Percentiles rank a stretch among this genome's conserved stretches.
Conservation (phyloP, 37 sponge, comb jelly and placozoan genomes). For the Axinella damicornis region DNA sequence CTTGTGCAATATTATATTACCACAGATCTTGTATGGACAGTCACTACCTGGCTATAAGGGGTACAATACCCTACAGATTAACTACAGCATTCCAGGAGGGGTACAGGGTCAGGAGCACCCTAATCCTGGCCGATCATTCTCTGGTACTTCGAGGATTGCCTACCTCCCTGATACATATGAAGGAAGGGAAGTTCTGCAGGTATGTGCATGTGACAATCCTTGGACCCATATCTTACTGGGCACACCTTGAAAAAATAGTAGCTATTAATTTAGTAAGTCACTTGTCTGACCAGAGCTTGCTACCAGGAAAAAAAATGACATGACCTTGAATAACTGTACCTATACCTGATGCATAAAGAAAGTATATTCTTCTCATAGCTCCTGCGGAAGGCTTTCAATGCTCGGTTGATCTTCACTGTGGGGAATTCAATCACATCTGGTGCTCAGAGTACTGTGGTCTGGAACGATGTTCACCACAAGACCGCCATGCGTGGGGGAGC, state of each 20-base stretch:
- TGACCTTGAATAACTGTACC: too few relatives aligned
- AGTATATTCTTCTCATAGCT: slow-evolving; percentile 19
- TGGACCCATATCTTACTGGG: not conserved
- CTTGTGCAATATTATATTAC: not conserved
- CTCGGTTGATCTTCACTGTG: slow-evolving; percentile 59
- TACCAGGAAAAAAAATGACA: too few relatives aligned
- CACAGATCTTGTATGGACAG: not conserved
- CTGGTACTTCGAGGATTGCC: slow-evolving; percentile 60
- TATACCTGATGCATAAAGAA: too few relatives aligned
- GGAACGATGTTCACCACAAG: slow-evolving; percentile 78
- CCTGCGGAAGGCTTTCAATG: slow-evolving; percentile 59
- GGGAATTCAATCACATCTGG: slow-evolving; percentile 61
- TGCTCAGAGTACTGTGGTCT: slow-evolving; percentile 20
- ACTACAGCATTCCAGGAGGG: slow-evolving; percentile 71
- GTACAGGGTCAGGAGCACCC: slow-evolving; percentile 69
- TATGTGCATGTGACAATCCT: not conserved
- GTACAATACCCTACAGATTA: slow-evolving; percentile 58
- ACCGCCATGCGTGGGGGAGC: slow-evolving; percentile 45
- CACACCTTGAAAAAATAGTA: too few relatives aligned
- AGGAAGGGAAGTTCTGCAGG: slow-evolving; percentile 64
- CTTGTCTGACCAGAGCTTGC: too few relatives aligned
- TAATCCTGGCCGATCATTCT: slow-evolving; percentile 69
- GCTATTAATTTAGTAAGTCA: too few relatives aligned
- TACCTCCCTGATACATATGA: slow-evolving; percentile 74
- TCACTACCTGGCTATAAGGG: slow-evolving; percentile 68